Conservation (phyloP, 2,797 vertebrate genomes). For the Microctenopoma stevenorrisi region DNA sequence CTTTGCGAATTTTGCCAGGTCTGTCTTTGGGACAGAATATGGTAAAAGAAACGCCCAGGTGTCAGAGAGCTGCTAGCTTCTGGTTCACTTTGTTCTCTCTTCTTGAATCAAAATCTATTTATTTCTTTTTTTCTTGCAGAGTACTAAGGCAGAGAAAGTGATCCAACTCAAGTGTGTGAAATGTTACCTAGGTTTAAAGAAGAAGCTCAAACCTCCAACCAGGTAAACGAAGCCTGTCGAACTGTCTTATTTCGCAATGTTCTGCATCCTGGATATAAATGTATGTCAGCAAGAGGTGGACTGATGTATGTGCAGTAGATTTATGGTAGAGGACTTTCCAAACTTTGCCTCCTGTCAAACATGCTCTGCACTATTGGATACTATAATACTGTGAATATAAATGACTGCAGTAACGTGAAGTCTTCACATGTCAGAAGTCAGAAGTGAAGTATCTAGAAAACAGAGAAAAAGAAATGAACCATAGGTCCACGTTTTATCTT, state of each 20-base stretch:
- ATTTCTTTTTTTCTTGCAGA: conserved; percentile 77
- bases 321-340: background rate
- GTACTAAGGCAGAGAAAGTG: conserved; percentile 89
- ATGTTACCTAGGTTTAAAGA: conserved; percentile 93
- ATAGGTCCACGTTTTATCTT: too few relatives aligned
- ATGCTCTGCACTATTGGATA: background rate
- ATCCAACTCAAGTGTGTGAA: conserved; percentile 86
- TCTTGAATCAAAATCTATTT: conserved; percentile 28
- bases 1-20: conserved; percentile 60
- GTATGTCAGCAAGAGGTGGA: background rate
- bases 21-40: conserved; percentile 54
- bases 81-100: conserved; percentile 45
- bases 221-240: conserved; percentile 79
- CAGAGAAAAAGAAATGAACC: too few relatives aligned
- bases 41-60: conserved; percentile 45
- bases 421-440: too few relatives aligned
- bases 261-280: background rate
- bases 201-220: conserved; percentile 92
- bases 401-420: background rate
- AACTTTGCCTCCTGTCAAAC: background rate
- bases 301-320: background rate
- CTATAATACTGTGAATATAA: background rate
- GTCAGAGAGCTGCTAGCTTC: conserved; percentile 57
- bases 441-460: too few relatives aligned
- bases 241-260: background rate